Evolutionary conservation across 2,888 invertebrate species (phyloP), one percentile per base, ranked within the genome.

Genomic region (Uloborus plumipes): DNA sequence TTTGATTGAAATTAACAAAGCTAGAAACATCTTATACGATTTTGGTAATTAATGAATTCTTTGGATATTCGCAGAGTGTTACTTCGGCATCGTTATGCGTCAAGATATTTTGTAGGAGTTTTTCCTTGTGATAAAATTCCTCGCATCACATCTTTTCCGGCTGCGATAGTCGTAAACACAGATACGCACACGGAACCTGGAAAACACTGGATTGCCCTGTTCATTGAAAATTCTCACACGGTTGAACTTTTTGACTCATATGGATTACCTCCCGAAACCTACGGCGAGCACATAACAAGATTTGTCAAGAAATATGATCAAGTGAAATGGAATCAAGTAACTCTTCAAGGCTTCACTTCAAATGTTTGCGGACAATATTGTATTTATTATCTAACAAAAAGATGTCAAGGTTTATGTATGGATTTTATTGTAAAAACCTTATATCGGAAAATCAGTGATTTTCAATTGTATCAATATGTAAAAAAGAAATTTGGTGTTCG

Each of bases 21-120:
- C n/a, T 20, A 66, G 49, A n/a, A 50, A 49, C 20, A 51, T 66
- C 4, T 50, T 66, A 51, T 66, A 49, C 66, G 51, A 66, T 26
- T 69, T 51, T 31, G 50, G 77, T 50, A 62, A 77, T 18, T 82
- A 67, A 75, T 75, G 75, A 64, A 82, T 82, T 18, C 69, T 15
- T 20, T 20, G n/a, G 59, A 73, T 22, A 72, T 74, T 20, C 31
- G 58, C 50, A 47, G 50, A 49, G 20, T 61, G 1, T 11, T 53
- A 64, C 53, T 64, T 26, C 62, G 73, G 9, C 53, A 64, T 58
- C 69, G 31, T 31, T n/a, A 39, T 55, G 11, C 69, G 2, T 11
- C 58, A 18, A 69, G 69, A 58, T 66, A 55, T 53, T 66, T 58
- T 58, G n/a, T 20, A 26, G 75, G 75, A 15, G 75, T 75, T 39